phyloP scores from a whole-genome alignment of 2,888 invertebrate species.

The Nemurella pictetii region DNA sequence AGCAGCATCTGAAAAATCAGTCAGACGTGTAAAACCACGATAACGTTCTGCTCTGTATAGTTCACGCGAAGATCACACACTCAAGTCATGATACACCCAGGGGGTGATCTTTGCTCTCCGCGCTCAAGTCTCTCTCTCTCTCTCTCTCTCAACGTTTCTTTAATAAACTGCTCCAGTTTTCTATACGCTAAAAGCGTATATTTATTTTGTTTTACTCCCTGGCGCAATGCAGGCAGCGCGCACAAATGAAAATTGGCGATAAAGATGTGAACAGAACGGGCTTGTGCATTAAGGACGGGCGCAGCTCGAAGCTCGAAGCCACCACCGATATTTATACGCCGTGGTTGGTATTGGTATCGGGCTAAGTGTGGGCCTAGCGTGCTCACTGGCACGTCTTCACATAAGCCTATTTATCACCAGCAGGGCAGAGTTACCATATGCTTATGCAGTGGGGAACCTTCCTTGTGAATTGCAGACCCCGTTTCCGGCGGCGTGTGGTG shows the following conservation, averaged over 20 bases:
- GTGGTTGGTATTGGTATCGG: neutral
- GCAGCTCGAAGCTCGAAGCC: neutral
- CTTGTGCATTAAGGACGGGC: neutral
- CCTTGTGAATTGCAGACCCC: too few species aligned
- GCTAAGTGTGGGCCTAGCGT: neutral
- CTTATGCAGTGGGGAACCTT: too few species aligned
- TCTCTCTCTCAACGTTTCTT: neutral
- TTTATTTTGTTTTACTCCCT: neutral
- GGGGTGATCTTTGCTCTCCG: neutral
- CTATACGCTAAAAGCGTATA: neutral
- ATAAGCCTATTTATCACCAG: constrained; percentile 8
- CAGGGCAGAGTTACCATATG: too few species aligned
- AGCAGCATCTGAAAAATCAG: neutral
- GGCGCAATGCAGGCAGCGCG: neutral
- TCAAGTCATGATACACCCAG: neutral
- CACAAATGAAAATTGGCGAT: neutral
- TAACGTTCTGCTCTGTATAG: neutral
- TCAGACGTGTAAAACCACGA: neutral
- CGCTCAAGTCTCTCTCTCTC: neutral
- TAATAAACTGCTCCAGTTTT: neutral
- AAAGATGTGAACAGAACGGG: constrained; percentile 2
- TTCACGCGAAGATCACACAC: neutral
- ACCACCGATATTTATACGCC: constrained; percentile 13
- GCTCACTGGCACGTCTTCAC: constrained; percentile 1
- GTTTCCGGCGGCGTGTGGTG: too few species aligned